Base-by-base conservation (phyloP, 1,140 invertebrate species). In the Latrodectus geometricus region DNA sequence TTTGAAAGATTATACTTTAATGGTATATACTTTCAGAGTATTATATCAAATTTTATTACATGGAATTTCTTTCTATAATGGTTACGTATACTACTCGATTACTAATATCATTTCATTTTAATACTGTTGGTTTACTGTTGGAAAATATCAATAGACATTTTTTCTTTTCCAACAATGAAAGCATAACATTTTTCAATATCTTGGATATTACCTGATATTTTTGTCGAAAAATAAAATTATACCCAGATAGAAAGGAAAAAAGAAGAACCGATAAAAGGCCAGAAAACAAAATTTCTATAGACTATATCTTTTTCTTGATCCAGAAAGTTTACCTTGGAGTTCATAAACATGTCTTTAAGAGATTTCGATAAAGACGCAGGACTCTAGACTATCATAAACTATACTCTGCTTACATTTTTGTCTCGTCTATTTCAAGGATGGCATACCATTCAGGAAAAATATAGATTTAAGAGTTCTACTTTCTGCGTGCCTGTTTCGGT, bases 261-360 rank as follows among this genome's bases (percentile, higher is more conserved):
- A 66, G 35, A 20, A 50, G 68, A 9, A 15, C 14, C n/a, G 68
- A 69, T 69, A 69, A 69, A 69, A 9, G 9, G 12, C 68, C 17
- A 61, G 54, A 61, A 17, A 11, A 61, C 65, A 78, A 78, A 52
- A 66, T 61, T 20, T 78, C 61, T 72, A 70, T 81, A 20, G 79
- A 23, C 49, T 23, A 35, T 56, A 69, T 50, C 69, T 52, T 72
- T 70, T 81, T 80, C 69, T 72, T 56, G n/a, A 15, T 21, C n/a
- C 17, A 9, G 35, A 81, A 81, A 81, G 65, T 70, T 72, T 81
- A 81, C 79, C 68, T 81, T 81, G 52, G 66, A 50, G 79, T 81
- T 81, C 79, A 81, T 81, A 81, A 81, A 81, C 79, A 81, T 81
- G 68, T 72, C 79, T 56, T 78, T 70, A 81, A 81, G 49, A 81